Base-by-base conservation (phyloP, 1,140 invertebrate genomes). In the Bombus confusus region DNA sequence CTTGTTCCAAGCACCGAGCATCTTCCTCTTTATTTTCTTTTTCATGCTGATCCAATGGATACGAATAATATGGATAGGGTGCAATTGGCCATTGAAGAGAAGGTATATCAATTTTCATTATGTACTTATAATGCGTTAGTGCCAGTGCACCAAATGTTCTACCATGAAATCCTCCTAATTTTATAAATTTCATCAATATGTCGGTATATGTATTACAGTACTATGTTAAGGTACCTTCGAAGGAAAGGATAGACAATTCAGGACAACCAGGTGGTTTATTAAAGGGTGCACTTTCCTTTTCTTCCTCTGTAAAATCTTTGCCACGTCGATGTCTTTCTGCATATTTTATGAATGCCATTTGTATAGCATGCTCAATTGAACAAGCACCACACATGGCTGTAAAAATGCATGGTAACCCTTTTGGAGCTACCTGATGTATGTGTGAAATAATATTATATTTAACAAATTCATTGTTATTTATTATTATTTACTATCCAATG, bases 41-140 rank as follows among this genome's bases (percentile, higher is more conserved):
- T 57, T 85, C 83, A 28, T 68, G 25, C 39, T 85, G 71, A 57
- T 81, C 71, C 39, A 85, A 57, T 9, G 83, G 83, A 59, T 85
- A 85, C 4, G 43, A 68, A 57, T 85, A 85, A 4, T 57, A 69
- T 34, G 83, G 83, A 68, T 74, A 85, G 37, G 57, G 59, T 57
- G 83, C 83, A n/a, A 80, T 66, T 57, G 83, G 83, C 83, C 83
- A 85, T 73, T 78, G 83, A 73, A 85, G 83, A 37, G 78, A 75
- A 37, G 83, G 83, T 68, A 81, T 68, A 52, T 81, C 83, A 39
- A 81, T 10, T 68, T 85, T 85, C 77, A 57, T 73, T n/a, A 68
- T 74, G 9, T 81, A 81, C 18, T 74, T 85, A 57, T 31, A 74
- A 52, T 85, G 83, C 12, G 83, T 52, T 62, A 85, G 2, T 57